Evolutionary conservation across 2,113 vertebrate species (phyloP).

Genomic region (Brachyistius frenatus): DNA sequence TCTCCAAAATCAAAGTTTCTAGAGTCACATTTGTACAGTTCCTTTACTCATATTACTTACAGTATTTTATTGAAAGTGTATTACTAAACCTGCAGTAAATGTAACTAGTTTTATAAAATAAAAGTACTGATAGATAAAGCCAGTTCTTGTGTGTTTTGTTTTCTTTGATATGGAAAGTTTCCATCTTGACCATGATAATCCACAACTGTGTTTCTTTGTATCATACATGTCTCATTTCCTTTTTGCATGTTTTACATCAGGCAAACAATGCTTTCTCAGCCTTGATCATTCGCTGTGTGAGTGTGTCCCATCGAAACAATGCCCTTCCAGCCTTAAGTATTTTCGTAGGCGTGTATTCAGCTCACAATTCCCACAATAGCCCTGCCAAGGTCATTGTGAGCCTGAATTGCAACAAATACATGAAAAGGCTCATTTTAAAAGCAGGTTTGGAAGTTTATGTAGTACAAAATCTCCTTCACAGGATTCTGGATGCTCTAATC

Average conservation of each 20-base stretch:
- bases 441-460: neutral
- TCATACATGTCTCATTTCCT: slow-evolving; percentile 49
- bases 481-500: neutral
- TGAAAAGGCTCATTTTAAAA: slow-evolving; percentile 14
- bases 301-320: slow-evolving; percentile 67
- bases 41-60: slow-evolving; percentile 52
- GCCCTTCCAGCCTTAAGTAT: slow-evolving; percentile 61
- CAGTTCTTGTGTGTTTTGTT: neutral
- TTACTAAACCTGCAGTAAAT: slow-evolving; percentile 73
- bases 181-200: neutral
- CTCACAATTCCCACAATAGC: slow-evolving; percentile 48
- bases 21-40: slow-evolving; percentile 79
- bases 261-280: slow-evolving; percentile 69
- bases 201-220: neutral
- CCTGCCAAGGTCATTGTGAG: slow-evolving; percentile 38
- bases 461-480: neutral
- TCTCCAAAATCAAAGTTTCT: slow-evolving; percentile 22
- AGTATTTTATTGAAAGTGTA: slow-evolving; percentile 67
- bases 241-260: slow-evolving; percentile 55
- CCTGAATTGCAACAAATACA: slow-evolving; percentile 13
- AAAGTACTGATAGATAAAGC: slow-evolving; percentile 64
- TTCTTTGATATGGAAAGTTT: neutral
- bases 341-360: slow-evolving; percentile 53
- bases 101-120: slow-evolving; percentile 85
- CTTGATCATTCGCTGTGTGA: slow-evolving; percentile 38